Base-by-base conservation (phyloP, 2,113 vertebrate genomes). In the Pachycephala philippinensis region DNA sequence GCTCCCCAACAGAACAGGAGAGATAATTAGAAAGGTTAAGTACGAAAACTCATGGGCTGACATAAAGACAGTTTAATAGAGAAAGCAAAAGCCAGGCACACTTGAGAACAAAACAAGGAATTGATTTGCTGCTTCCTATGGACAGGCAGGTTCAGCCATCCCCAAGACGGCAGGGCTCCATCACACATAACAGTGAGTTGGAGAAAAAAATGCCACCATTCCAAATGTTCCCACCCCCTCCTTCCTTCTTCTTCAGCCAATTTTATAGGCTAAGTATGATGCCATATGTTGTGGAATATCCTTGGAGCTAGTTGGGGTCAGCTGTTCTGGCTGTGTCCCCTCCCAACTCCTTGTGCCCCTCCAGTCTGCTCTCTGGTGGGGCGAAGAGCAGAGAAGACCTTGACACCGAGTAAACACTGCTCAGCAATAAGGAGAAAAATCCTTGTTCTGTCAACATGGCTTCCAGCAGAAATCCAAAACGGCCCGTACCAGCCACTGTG, bases 301-400 rank as follows among this genome's bases (percentile, higher is more conserved):
- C 23, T 30, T 65, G 28, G 13, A n/a, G 52, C 40, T n/a, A 28
- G 23, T 4, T 22, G 17, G 56, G 8, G 1, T 70, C 44, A 59
- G 40, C 31, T 66, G 23, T 56, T 22, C 23, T 37, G 22, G 31
- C 42, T 61, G 12, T 20, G 13, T 56, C 35, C 74, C 54, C 33
- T 61, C 33, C 19, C 40, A 54, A 4, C 16, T 71, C 16, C n/a
- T n/a, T 7, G 1, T 84, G 27, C 4, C 12, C 15, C n/a, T 8
- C 45, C 28, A 63, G 33, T 15, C 33, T 68, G 3, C 15, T 63
- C 0, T 0, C 24, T 52, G 31, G 23, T 30, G 35, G 14, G 6
- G 10, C 15, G 40, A 71, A n/a, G 4, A 44, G 23, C 40, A 90
- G 70, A 42, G 52, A 81, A 82, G 26, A n/a, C 40, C 44, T 65